Base-by-base conservation (phyloP, 2,888 invertebrate genomes). In the Dendrolimus pini region DNA sequence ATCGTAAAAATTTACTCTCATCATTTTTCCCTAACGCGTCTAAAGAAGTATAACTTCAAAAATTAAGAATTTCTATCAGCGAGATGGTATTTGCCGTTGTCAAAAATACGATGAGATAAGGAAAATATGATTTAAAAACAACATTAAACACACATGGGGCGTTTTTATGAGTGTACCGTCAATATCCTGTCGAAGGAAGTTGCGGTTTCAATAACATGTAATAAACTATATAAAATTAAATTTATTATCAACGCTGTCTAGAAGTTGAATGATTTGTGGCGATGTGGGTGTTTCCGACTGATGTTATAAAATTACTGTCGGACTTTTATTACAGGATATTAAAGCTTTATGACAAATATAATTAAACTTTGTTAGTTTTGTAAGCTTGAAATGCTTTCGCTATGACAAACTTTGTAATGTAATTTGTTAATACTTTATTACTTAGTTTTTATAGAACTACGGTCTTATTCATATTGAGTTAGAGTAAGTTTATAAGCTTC, bases 301-400 rank as follows among this genome's bases (percentile, higher is more conserved):
- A 47, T 47, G 12, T 47, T 47, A 47, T 47, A 47, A 47, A 47
- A 47, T 47, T 47, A 12, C 47, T 47, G 47, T 9, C 47, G 7
- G 47, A 30, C 30, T 30, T 7, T 47, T 47, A 47, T 47, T 47
- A 47, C 47, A 47, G 47, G 47, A 47, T 47, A 47, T 47, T 47
- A 47, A 47, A 47, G 12, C 6, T 10, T 47, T 10, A 47, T 47
- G 47, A 10, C 12, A 47, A 47, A 47, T 2, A 12, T 47, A 47
- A 47, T 10, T 47, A 47, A 47, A 47, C 30, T 47, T 47, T 47
- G 47, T 47, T 30, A 30, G 30, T 30, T 30, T 30, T 30, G 30
- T 62, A 60, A 58, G 59, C 59, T 30, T 30, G 30, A 30, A 30
- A 30, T 30, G 30, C 30, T 30, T 47, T 47, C 12, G 3, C 47